Conservation (phyloP, 1,140 invertebrate species). For the Augochlora pura region DNA sequence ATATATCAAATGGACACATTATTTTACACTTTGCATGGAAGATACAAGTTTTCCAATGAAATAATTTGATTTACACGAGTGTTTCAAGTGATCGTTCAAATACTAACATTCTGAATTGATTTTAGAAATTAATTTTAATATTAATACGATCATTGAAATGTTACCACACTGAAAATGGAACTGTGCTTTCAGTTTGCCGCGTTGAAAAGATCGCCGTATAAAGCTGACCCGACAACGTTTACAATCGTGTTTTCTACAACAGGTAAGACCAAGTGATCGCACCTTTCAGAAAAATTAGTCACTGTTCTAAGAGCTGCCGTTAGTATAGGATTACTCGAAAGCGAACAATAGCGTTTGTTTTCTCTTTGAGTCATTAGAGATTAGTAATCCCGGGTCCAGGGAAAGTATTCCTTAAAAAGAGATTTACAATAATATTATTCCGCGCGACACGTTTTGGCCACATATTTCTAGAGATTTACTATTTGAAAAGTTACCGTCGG, state of each 20-base stretch:
- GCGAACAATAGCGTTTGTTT: background rate
- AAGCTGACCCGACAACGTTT: background rate
- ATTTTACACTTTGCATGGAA: background rate
- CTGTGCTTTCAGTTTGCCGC: background rate
- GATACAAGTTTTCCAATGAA: too few relatives aligned
- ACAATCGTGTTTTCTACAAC: background rate
- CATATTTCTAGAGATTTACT: background rate
- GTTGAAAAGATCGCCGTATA: background rate
- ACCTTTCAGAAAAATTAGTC: slow-evolving; percentile 2
- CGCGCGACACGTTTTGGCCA: background rate
- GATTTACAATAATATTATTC: background rate
- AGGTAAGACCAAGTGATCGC: background rate
- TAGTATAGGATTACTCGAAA: background rate
- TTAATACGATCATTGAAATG: background rate
- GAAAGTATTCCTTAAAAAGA: background rate
- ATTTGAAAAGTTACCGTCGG: background rate
- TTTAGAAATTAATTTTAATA: too few relatives aligned
- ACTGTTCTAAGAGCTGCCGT: background rate
- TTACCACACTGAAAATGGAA: background rate
- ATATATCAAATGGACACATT: background rate
- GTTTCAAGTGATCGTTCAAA: background rate
- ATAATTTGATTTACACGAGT: too few relatives aligned
- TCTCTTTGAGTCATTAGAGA: background rate
- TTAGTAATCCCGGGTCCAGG: background rate
- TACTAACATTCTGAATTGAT: background rate